A percentile compares a stretch with the other conserved stretches of the same genome.
Conservation (phyloP, 2,113 vertebrate genomes). For the Dendrocopos noguchii region DNA sequence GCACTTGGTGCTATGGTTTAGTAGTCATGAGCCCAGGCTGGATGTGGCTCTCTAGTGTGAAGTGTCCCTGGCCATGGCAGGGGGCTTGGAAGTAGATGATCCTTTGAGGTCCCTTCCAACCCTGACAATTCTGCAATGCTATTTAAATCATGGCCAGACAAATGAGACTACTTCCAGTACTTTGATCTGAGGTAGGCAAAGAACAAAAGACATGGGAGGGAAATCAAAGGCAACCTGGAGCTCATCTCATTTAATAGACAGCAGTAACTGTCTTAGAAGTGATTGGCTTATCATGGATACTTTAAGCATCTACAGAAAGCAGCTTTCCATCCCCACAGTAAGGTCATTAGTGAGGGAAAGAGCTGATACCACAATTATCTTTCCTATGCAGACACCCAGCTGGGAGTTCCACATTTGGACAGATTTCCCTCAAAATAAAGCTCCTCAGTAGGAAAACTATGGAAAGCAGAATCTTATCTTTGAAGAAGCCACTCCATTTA, state of each 20-base stretch:
- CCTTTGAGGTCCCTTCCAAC: too few species aligned
- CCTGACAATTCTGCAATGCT: too few species aligned
- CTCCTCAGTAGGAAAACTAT: neutral
- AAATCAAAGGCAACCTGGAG: neutral
- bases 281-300: constrained; percentile 27
- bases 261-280: constrained; percentile 1
- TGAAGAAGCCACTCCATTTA: neutral
- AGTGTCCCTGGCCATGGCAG: too few species aligned
- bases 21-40: too few species aligned
- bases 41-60: too few species aligned
- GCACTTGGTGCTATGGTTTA: too few species aligned
- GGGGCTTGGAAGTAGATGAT: too few species aligned
- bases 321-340: constrained; percentile 3
- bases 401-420: neutral
- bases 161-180: neutral
- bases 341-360: neutral
- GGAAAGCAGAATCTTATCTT: neutral
- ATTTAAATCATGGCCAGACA: neutral
- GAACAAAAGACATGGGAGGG: neutral
- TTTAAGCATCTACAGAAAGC: constrained; percentile 1
- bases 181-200: neutral
- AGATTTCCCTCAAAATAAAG: neutral
- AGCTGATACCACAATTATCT: neutral
- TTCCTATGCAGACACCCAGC: neutral
- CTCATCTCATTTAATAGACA: constrained; percentile 49